Evolutionary conservation across 2,797 vertebrate species (phyloP).

Genomic region (Channallabes apus): DNA sequence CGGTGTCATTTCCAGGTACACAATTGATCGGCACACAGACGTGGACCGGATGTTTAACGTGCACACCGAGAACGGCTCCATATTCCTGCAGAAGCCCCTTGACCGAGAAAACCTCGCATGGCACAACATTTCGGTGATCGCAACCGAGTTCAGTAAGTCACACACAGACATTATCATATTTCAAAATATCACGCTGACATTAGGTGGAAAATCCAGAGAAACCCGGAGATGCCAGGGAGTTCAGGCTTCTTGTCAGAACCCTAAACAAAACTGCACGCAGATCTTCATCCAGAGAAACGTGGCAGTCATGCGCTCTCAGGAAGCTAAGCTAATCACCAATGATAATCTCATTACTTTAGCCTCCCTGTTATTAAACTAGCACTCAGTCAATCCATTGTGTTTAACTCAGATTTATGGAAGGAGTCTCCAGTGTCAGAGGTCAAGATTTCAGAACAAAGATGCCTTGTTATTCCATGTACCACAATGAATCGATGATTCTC

Average conservation of each 20-base stretch:
- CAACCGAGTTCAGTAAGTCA: constrained; percentile 91
- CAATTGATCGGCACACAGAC: constrained; percentile 90
- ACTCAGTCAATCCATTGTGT: background rate
- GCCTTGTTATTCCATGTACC: too few species aligned
- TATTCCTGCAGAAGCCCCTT: constrained; percentile 86
- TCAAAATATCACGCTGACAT: constrained; percentile 16
- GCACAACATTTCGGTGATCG: constrained; percentile 95
- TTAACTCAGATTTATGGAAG: background rate
- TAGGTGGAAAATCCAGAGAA: background rate
- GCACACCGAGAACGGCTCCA: constrained; percentile 87
- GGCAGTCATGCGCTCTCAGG: too few species aligned
- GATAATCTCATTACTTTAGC: background rate
- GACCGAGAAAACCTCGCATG: constrained; percentile 88
- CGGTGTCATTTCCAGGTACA: constrained; percentile 79
- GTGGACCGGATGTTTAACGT: constrained; percentile 91
- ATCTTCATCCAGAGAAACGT: background rate
- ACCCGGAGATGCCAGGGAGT: background rate
- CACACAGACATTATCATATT: constrained; percentile 2
- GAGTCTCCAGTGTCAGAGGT: background rate
- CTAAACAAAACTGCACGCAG: background rate
- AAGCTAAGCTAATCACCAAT: too few species aligned
- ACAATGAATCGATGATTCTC: background rate
- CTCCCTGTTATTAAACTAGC: background rate
- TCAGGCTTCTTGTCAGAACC: background rate
- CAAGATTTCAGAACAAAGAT: background rate